Base-by-base conservation (phyloP, 2,888 invertebrate species). In the Miltochrista miniata region DNA sequence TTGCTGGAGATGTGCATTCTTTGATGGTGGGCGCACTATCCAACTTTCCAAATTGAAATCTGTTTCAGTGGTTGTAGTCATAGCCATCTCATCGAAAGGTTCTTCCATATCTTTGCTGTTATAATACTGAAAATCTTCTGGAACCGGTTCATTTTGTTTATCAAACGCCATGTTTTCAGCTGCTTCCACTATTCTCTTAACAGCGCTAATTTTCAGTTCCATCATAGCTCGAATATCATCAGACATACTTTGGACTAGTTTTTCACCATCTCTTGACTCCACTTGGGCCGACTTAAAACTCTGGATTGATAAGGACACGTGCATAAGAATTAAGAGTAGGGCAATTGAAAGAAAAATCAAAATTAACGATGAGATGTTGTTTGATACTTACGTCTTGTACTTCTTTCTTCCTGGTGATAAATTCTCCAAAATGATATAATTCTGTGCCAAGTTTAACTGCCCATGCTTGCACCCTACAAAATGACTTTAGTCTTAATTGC, bases 221-320 rank as follows among this genome's bases (percentile, higher is more conserved):
- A 97, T 96, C 96, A 98, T 97, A 47, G 94, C 94, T 73, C 96
- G 95, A 53, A 98, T 96, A 70, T 97, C 96, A 62, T 95, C 94
- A 9, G 96, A 95, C 92, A 98, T 97, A 59, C 96, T 96, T 70
- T 95, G 94, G 30, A 97, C 95, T 75, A 98, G 90, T 72, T 94
- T 93, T 67, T 93, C 93, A 5, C 98, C 96, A 80, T 96, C 95
- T 76, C 96, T 93, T 36, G 95, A 92, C 64, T 95, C 94, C 43
- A 97, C 94, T 76, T 94, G 94, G 12, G 95, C 96, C 48, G 95
- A 94, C 81, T 96, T 96, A 83, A 96, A 97, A 79, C 96, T 96
- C 94, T 96, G 80, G 46, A 68, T 68, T 45, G 30, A 47, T 55
- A 43, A 83, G 85, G 62, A 44, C 9, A 2, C 18, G 5, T 24